Percentiles rank a stretch among this genome's conserved stretches.
Conservation (phyloP, 2,888 invertebrate species). For the Aspidapion aeneum region DNA sequence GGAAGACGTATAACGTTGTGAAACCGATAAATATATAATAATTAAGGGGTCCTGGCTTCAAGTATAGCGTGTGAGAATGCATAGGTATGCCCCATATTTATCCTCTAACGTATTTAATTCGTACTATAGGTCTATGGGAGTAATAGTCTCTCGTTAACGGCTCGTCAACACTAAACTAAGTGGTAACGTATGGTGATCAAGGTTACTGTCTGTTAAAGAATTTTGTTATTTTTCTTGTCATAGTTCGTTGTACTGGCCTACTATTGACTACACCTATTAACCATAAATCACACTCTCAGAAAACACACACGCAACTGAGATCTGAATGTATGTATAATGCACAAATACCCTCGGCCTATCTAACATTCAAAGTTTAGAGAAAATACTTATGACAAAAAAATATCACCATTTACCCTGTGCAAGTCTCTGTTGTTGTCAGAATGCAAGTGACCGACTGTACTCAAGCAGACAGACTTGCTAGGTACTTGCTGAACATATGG, state of each 20-base stretch:
- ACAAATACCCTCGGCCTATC: slow-evolving; percentile 50
- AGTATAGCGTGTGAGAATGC: no score
- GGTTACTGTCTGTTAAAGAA: not conserved
- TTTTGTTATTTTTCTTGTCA: no score
- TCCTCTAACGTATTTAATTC: no score
- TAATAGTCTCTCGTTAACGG: no score
- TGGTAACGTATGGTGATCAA: no score
- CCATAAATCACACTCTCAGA: slow-evolving; percentile 34
- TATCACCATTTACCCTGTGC: slow-evolving; percentile 54
- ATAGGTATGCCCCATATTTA: no score
- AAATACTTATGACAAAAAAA: slow-evolving; percentile 53
- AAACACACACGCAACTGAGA: slow-evolving; percentile 44
- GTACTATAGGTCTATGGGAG: no score
- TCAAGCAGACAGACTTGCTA: slow-evolving; percentile 51
- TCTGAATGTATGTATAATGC: slow-evolving; percentile 48
- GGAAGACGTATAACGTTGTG: no score
- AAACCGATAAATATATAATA: no score
- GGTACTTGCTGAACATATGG: slow-evolving; percentile 52
- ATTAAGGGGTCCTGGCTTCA: no score
- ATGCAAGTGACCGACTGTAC: slow-evolving; percentile 51
- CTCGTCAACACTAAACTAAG: no score
- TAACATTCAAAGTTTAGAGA: slow-evolving; percentile 51
- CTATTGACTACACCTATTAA: slow-evolving; percentile 44
- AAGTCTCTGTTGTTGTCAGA: slow-evolving; percentile 50
- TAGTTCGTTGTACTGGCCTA: no score